Evolutionary conservation across 2,113 vertebrate species (phyloP).

Genomic region (Podarcis raffonei): DNA sequence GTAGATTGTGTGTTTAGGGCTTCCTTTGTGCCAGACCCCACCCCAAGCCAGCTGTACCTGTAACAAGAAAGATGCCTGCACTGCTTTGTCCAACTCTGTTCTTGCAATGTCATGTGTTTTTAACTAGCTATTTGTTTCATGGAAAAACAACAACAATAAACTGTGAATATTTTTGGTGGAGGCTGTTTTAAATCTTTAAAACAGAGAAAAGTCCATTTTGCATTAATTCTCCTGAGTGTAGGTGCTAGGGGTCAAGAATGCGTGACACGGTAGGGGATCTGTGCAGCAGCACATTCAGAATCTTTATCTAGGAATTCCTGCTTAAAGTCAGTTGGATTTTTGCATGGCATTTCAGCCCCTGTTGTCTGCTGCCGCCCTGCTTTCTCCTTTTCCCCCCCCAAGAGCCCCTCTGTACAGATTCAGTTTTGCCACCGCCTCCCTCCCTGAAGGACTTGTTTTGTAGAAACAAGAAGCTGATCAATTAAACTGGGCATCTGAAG

Average conservation of each 20-base stretch:
- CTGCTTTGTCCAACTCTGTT: slow-evolving; percentile 75
- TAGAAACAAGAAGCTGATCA: not conserved
- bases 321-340: slow-evolving; percentile 30
- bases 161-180: slow-evolving; percentile 83
- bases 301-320: slow-evolving; percentile 36
- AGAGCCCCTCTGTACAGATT: slow-evolving; percentile 28
- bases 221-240: slow-evolving; percentile 56
- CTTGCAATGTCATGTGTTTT: slow-evolving; percentile 76
- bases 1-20: slow-evolving; percentile 78
- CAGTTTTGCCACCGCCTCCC: slow-evolving; percentile 12
- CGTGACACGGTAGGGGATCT: slow-evolving; percentile 30
- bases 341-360: slow-evolving; percentile 57
- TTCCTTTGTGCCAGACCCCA: slow-evolving; percentile 67
- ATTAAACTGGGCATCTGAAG: not conserved
- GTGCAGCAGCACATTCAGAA: slow-evolving; percentile 33
- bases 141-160: slow-evolving; percentile 82
- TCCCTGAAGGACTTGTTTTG: accelerated
- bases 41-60: slow-evolving; percentile 71
- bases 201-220: slow-evolving; percentile 68
- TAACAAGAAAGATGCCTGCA: slow-evolving; percentile 70
- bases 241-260: slow-evolving; percentile 50
- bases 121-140: slow-evolving; percentile 77
- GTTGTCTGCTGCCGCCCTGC: slow-evolving; percentile 30
- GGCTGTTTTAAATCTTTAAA: slow-evolving; percentile 76
- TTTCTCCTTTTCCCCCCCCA: slow-evolving; percentile 37